Conservation (phyloP, 2,797 vertebrate species). For the Pygocentrus nattereri region DNA sequence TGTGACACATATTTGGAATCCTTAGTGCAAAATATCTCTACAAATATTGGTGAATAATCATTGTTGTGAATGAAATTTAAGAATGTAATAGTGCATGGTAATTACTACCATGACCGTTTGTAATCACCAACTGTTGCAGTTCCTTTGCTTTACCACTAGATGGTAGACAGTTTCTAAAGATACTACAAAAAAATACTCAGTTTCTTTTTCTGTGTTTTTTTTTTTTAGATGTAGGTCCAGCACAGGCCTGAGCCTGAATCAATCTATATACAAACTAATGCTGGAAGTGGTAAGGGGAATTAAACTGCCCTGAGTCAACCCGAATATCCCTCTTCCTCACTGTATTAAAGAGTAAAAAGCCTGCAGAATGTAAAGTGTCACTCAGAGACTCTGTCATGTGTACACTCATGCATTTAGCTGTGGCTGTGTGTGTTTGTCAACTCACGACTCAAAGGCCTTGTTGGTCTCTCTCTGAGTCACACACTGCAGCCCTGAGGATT, state of each 20-base stretch:
- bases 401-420: neutral
- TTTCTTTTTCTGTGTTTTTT: neutral
- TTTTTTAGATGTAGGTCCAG: neutral
- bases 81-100: no score
- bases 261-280: no score
- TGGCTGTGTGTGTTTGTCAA: conserved; percentile 33
- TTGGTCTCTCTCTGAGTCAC: conserved; percentile 70
- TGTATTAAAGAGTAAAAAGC: neutral
- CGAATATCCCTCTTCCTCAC: conserved; percentile 20
- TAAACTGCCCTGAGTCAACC: conserved; percentile 21
- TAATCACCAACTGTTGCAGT: neutral
- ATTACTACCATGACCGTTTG: no score
- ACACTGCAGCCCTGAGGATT: conserved; percentile 64
- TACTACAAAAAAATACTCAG: neutral
- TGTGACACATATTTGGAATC: no score
- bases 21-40: no score
- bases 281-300: neutral
- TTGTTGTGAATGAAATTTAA: no score
- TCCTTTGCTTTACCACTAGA: conserved; percentile 18
- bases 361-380: conserved; percentile 26
- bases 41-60: no score
- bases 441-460: conserved; percentile 46
- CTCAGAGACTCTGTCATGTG: neutral
- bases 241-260: neutral
- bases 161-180: conserved; percentile 1